phyloP scores from a whole-genome alignment of 1,140 invertebrate genomes.

The Coelopa frigida region DNA sequence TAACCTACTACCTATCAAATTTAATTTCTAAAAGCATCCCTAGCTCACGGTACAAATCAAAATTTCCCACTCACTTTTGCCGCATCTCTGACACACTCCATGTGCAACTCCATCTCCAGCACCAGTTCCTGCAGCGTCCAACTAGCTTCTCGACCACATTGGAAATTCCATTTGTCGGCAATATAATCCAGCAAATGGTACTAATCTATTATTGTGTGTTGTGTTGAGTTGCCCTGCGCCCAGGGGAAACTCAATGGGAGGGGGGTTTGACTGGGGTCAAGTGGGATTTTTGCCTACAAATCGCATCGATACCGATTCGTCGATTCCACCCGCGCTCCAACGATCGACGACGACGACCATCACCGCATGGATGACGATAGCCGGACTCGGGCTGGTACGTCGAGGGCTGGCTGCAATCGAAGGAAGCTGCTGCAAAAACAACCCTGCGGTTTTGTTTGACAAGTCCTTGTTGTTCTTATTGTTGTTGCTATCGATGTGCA shows the following conservation, averaged over 20 bases:
- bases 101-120: too few relatives aligned
- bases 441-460: slow-evolving; percentile 7
- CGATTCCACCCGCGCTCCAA: too few relatives aligned
- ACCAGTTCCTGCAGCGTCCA: too few relatives aligned
- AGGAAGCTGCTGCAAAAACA: background rate
- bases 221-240: background rate
- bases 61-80: too few relatives aligned
- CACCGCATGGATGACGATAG: too few relatives aligned
- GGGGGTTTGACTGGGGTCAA: slow-evolving; percentile 24
- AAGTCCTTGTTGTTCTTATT: background rate
- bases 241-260: background rate
- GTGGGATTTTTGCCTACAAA: slow-evolving; percentile 43
- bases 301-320: slow-evolving; percentile 42
- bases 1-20: too few relatives aligned
- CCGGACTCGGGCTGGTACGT: too few relatives aligned
- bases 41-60: too few relatives aligned
- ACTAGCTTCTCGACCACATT: too few relatives aligned
- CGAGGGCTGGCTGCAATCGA: background rate
- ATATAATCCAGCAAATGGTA: slow-evolving; percentile 30
- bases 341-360: too few relatives aligned
- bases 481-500: background rate
- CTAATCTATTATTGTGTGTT: slow-evolving; percentile 42
- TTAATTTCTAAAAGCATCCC: too few relatives aligned
- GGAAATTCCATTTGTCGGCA: slow-evolving; percentile 5
- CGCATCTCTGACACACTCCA: too few relatives aligned